Conservation (phyloP, 2,888 invertebrate species). For the Tridacna gigas region DNA sequence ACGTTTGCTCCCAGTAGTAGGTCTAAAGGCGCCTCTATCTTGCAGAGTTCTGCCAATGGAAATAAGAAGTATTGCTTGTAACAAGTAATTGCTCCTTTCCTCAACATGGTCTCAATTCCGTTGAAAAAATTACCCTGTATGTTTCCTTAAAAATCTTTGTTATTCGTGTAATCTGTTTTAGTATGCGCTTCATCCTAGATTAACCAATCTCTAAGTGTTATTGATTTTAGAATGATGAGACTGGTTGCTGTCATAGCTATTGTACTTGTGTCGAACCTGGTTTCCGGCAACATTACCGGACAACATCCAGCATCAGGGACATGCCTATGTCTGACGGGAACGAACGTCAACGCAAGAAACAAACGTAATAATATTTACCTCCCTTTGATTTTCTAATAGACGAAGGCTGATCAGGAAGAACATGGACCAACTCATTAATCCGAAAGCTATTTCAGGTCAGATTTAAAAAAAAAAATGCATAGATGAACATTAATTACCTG, state of each 20-base stretch:
- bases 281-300: constrained; percentile 59
- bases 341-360: constrained; percentile 62
- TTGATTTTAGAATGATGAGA: background rate
- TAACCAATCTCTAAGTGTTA: too few relatives aligned
- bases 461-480: too few relatives aligned
- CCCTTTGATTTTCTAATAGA: too few relatives aligned
- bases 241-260: background rate
- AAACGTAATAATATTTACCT: constrained; percentile 42
- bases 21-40: too few relatives aligned
- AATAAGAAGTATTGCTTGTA: background rate
- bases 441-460: too few relatives aligned
- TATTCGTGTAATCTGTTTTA: background rate
- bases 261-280: constrained; percentile 16
- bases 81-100: background rate
- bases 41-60: too few relatives aligned
- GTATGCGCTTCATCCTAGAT: background rate
- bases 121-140: too few relatives aligned
- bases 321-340: constrained; percentile 63
- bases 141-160: too few relatives aligned
- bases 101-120: background rate
- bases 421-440: too few relatives aligned
- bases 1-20: too few relatives aligned
- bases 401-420: too few relatives aligned
- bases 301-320: constrained; percentile 61
- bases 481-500: too few relatives aligned